Base-by-base conservation (phyloP, 2,888 invertebrate species). In the Hemicrepidius hirtus region DNA sequence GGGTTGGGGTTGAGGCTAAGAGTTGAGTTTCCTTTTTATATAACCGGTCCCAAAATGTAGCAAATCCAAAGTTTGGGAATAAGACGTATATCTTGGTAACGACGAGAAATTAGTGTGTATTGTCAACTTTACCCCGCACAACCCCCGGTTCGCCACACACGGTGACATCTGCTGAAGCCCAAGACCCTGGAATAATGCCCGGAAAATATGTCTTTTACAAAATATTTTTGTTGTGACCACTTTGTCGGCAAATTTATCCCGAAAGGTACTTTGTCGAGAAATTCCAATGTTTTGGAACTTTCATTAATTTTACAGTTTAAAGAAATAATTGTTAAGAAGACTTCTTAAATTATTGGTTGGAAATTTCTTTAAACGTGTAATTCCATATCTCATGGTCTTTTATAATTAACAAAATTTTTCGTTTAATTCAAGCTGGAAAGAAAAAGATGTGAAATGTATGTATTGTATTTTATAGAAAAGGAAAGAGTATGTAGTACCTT, bases 201-300 rank as follows among this genome's bases (percentile, higher is more conserved):
- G 67, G 71, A 71, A 71, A 71, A 71, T 66, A 55, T 50, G 60
- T 44, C 57, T 57, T 57, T 57, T 20, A 37, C 20, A 57, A 71
- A 71, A 71, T 67, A 71, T 67, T 67, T n/a, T 71, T 71, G 70
- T 70, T 70, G 57, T 66, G 71, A 62, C 60, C 62, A 46, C 66
- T 67, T 67, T 71, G 71, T 71, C 71, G 71, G 71, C 59, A 71
- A 28, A n/a, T 66, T 60, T 37, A n/a, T 16, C 32, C 3, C 10
- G 37, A 12, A 57, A 37, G 20, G 37, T 20, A 20, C 20, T 37
- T 55, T 37, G 57, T 37, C 20, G 40, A 13, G 28, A 40, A 64
- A 64, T 64, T 49, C 57, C 46, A 32, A 49, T 65, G 65, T 65
- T 53, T 65, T 40, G 65, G n/a, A 24, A 65, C 41, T 13, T 46